Percentiles rank a stretch among this genome's conserved stretches.
These are phyloP conservation scores for Empidonax alnorum DNA, from an alignment of 2,113 vertebrate genomes.

Conservation along the genomic window DNA sequence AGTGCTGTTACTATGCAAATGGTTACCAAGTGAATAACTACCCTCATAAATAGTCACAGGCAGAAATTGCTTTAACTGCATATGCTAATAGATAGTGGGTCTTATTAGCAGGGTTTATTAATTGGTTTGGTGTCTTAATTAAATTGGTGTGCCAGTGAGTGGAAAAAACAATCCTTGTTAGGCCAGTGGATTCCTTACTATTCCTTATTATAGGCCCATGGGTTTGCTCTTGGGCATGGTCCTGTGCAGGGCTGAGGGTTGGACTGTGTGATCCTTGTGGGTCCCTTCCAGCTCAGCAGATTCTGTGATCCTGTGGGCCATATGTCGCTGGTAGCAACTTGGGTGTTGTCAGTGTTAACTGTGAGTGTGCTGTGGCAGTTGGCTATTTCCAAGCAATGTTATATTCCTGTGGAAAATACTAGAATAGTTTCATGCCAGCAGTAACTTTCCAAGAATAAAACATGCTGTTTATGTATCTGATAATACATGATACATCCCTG, in stretches of 20 bases:
- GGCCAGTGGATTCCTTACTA: not conserved
- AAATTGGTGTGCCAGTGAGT: slow-evolving; percentile 8
- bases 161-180: slow-evolving; percentile 42
- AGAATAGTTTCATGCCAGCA: not conserved
- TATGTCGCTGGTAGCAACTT: not conserved
- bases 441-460: not conserved
- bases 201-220: too few relatives aligned
- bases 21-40: slow-evolving; percentile 24
- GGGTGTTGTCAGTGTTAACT: not conserved
- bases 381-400: not conserved
- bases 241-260: not conserved
- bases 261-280: not conserved
- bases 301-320: not conserved
- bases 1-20: slow-evolving; percentile 18
- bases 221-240: not conserved
- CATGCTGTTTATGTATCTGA: not conserved
- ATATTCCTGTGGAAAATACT: not conserved
- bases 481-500: not conserved
- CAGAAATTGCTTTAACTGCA: slow-evolving; percentile 39
- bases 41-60: slow-evolving; percentile 26
- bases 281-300: not conserved
- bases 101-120: slow-evolving; percentile 55
- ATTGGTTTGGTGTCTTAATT: slow-evolving; percentile 53
- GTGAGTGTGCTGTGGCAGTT: not conserved
- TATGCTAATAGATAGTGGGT: slow-evolving; percentile 17